Conservation (phyloP, 2,888 invertebrate species). For the Hymenopus coronatus region DNA sequence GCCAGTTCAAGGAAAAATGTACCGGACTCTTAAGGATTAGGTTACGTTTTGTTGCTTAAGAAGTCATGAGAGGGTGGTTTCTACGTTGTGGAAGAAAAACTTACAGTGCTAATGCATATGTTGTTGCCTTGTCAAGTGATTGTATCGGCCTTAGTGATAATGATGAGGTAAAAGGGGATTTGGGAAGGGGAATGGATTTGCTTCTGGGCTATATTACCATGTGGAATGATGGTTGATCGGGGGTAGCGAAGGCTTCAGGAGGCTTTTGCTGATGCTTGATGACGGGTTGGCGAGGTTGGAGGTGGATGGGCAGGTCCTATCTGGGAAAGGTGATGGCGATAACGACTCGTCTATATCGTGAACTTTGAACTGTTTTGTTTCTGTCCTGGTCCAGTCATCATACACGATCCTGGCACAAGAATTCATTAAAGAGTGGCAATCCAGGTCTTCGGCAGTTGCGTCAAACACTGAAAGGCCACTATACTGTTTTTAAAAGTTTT, state of each 20-base stretch:
- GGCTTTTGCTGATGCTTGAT: neutral
- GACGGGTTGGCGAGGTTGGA: neutral
- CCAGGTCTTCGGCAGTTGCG: neutral
- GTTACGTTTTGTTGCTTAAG: neutral
- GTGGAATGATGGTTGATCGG: neutral
- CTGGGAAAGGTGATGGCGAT: neutral
- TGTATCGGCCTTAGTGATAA: neutral
- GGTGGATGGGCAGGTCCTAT: neutral
- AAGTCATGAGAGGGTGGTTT: neutral
- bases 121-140: neutral
- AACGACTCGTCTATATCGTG: neutral
- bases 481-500: neutral
- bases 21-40: neutral
- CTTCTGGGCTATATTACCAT: neutral
- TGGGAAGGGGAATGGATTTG: neutral
- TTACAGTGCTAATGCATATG: neutral
- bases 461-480: neutral
- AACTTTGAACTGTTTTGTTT: neutral
- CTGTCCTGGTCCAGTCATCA: slow-evolving; percentile 16
- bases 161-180: neutral
- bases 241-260: neutral
- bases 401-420: neutral
- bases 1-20: neutral
- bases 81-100: neutral
- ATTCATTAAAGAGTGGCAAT: neutral